phyloP scores from a whole-genome alignment of 2,888 invertebrate species.

The Aspidiotus destructor region DNA sequence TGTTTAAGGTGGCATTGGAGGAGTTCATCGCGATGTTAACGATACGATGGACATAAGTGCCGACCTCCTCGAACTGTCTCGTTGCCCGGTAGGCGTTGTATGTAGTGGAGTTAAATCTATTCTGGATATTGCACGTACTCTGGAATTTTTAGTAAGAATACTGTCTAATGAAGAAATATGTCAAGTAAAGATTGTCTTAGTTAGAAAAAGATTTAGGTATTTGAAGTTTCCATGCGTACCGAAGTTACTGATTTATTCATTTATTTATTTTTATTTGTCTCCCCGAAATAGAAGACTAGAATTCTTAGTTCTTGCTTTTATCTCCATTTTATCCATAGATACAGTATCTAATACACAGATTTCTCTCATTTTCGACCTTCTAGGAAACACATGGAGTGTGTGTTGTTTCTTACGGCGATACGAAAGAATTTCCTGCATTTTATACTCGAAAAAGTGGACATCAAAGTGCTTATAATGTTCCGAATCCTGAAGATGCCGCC shows the following conservation, averaged over 20 bases:
- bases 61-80: slow-evolving; percentile 81
- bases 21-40: slow-evolving; percentile 85
- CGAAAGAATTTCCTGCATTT: slow-evolving; percentile 80
- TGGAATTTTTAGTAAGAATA: slow-evolving; percentile 71
- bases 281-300: too few relatives aligned
- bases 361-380: slow-evolving; percentile 10
- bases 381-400: slow-evolving; percentile 93
- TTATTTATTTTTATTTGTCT: too few relatives aligned
- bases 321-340: too few relatives aligned
- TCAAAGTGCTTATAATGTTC: slow-evolving; percentile 60
- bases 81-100: slow-evolving; percentile 78
- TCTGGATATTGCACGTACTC: slow-evolving; percentile 83
- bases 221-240: too few relatives aligned
- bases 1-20: slow-evolving; percentile 60
- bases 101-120: slow-evolving; percentile 97
- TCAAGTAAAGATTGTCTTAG: too few relatives aligned
- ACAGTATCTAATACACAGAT: too few relatives aligned
- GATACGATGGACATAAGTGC: slow-evolving; percentile 86
- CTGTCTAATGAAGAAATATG: too few relatives aligned
- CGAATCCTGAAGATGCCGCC: slow-evolving; percentile 59
- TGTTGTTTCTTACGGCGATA: slow-evolving; percentile 63
- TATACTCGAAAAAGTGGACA: slow-evolving; percentile 69
- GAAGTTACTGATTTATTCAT: too few relatives aligned
- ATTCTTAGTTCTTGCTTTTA: too few relatives aligned
- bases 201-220: too few relatives aligned